Evolutionary conservation across 2,888 invertebrate species (phyloP).

Genomic region (Meloe dianella): DNA sequence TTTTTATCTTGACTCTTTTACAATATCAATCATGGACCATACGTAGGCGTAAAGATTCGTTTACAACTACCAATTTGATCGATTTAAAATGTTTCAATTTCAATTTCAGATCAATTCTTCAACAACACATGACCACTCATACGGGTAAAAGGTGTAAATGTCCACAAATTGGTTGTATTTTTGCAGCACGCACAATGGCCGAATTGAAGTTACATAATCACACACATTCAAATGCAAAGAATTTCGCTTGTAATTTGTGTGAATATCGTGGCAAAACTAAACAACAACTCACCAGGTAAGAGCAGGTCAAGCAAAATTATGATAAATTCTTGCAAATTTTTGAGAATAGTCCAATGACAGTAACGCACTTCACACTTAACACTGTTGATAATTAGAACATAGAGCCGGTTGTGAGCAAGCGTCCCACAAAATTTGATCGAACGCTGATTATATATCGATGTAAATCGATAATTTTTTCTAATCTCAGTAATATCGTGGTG

Average conservation of each 20-base stretch:
- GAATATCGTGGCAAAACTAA: constrained; percentile 64
- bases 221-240: constrained; percentile 63
- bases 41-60: no score
- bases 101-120: constrained; percentile 63
- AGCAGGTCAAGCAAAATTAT: constrained; percentile 1
- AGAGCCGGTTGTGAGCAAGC: no score
- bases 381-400: not conserved
- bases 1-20: constrained; percentile 9
- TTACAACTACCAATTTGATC: constrained; percentile 14
- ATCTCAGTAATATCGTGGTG: no score
- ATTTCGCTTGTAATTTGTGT: constrained; percentile 62
- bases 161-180: constrained; percentile 64
- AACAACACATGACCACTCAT: constrained; percentile 67
- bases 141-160: constrained; percentile 65
- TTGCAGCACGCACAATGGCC: constrained; percentile 63
- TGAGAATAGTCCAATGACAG: no score
- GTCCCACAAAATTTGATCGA: no score
- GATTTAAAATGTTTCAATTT: not conserved
- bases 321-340: not conserved
- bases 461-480: no score
- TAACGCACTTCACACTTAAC: no score
- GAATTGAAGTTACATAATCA: constrained; percentile 64
- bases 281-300: constrained; percentile 62
- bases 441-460: no score
- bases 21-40: not conserved